Evolutionary conservation across 2,113 vertebrate genomes (phyloP), one percentile per base, ranked within the genome.

Genomic region (Onychorhynchus coronatus): DNA sequence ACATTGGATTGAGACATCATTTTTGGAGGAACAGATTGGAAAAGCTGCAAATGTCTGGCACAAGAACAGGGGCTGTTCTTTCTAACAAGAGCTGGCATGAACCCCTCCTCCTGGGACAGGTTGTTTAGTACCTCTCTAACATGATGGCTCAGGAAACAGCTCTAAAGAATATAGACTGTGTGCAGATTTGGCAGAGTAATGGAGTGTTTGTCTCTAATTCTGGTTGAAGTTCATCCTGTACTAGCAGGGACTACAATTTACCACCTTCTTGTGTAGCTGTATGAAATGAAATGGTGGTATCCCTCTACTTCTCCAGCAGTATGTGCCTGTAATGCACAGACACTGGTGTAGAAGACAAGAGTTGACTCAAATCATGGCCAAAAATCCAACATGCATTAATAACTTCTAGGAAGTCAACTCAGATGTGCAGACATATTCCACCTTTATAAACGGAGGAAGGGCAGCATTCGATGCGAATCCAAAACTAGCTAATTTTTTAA

Each of bases 21-120:
- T 96, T 95, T 76, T 91, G 84, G 80, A 93, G 28, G 27, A 81
- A 88, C 23, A 35, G 33, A 91, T 78, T 65, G 59, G 84, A 93
- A 97, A 97, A 35, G 47, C 47, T 35, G 44, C 25, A 73, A 74
- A 84, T 8, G 5, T 56, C n/a, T 88, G 87, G 84, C 80, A 30
- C 42, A 53, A 81, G 24, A 71, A 82, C 21, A 88, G 73, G 47
- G 20, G 19, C 50, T 85, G 59, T 49, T 95, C 46, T 50, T 80
- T 68, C 50, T 42, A 81, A 66, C 8, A 83, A 49, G 59, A 82
- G 33, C n/a, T 91, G 77, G 77, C 63, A 82, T 0, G 0, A 67
- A 47, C 41, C 12, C 23, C 41, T 80, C 17, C 66, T 83, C 52
- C 63, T 21, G 42, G 76, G 79, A 90, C 24, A 80, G 33, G 78